Conservation (phyloP, 2,797 vertebrate genomes). For the Phoebastria nigripes region DNA sequence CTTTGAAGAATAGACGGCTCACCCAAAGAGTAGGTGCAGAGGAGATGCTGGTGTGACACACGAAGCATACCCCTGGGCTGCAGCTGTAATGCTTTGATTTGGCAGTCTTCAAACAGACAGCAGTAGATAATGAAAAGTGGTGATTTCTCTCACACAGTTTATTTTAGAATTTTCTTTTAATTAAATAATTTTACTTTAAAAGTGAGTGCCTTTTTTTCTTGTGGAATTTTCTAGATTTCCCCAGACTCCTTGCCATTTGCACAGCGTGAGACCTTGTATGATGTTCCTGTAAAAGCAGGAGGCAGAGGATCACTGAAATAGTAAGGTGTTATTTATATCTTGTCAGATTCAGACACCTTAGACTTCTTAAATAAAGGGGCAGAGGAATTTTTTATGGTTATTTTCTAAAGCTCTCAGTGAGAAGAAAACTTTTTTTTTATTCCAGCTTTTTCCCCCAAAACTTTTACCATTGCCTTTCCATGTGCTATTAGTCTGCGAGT, state of each 20-base stretch:
- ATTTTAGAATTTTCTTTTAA: neutral
- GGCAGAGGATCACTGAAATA: neutral
- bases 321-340: neutral
- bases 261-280: fast-evolving
- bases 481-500: neutral
- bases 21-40: neutral
- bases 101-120: neutral
- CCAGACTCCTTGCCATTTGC: neutral
- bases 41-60: neutral
- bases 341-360: neutral
- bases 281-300: neutral
- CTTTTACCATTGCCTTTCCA: neutral
- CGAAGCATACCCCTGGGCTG: neutral
- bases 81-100: neutral
- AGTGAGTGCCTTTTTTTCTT: neutral
- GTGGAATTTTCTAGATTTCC: neutral
- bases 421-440: neutral
- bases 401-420: neutral
- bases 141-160: neutral
- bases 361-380: neutral
- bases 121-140: neutral
- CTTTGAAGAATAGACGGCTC: neutral
- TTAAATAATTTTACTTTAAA: neutral
- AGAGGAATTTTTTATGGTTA: neutral
- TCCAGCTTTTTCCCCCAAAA: neutral